These are phyloP conservation scores for Nothobranchius kuhntae DNA, from an alignment of 2,113 vertebrate species.

Conservation along the genomic window DNA sequence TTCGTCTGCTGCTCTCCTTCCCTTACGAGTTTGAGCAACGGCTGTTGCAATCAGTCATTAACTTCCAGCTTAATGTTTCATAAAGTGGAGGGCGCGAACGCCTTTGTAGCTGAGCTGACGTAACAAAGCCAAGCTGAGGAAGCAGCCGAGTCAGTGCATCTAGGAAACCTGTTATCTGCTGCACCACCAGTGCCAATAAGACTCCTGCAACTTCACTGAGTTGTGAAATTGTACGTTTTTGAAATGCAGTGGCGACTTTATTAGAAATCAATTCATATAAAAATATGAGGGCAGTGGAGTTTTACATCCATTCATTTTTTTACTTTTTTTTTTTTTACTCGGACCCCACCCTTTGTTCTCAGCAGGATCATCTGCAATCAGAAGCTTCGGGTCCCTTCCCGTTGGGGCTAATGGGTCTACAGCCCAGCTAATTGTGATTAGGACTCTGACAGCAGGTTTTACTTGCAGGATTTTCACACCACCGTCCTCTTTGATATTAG, in stretches of 20 bases:
- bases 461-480: constrained; percentile 67
- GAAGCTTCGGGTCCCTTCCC: constrained; percentile 49
- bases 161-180: constrained; percentile 54
- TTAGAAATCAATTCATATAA: not conserved
- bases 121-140: constrained; percentile 45
- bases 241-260: not conserved
- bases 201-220: constrained; percentile 15
- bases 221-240: constrained; percentile 11
- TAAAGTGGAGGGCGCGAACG: constrained; percentile 34
- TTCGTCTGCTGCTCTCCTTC: constrained; percentile 44
- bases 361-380: constrained; percentile 57
- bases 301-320: constrained; percentile 7
- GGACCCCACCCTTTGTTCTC: constrained; percentile 26
- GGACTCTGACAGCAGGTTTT: constrained; percentile 70
- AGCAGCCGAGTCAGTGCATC: constrained; percentile 32
- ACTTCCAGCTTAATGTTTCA: constrained; percentile 53
- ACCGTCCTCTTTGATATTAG: constrained; percentile 70
- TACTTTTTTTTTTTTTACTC: no score
- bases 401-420: constrained; percentile 64
- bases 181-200: constrained; percentile 17
- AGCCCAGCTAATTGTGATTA: constrained; percentile 75
- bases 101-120: constrained; percentile 46
- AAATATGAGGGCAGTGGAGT: not conserved
- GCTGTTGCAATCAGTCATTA: constrained; percentile 64
- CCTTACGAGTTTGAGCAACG: constrained; percentile 39